These are phyloP conservation scores for Alectoris magna DNA, from an alignment of 2,797 vertebrate species.

Conservation along the genomic window DNA sequence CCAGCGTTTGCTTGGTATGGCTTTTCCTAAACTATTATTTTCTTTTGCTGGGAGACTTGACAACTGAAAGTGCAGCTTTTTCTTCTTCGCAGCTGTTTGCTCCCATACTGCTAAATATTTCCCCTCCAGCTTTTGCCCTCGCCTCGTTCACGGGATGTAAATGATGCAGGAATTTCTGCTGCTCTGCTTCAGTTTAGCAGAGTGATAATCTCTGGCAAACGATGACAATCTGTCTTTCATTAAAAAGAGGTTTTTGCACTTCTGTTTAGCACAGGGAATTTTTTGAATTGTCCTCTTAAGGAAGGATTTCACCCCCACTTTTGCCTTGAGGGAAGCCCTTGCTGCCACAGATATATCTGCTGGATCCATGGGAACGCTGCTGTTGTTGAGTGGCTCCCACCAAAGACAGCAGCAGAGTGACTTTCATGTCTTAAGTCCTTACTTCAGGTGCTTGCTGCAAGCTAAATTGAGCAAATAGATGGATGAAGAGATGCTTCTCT, in stretches of 20 bases:
- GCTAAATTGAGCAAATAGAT: background rate
- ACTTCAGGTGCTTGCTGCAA: background rate
- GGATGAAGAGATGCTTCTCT: background rate
- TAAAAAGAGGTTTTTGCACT: slow-evolving; percentile 63
- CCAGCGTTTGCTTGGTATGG: background rate
- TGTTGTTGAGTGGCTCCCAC: background rate
- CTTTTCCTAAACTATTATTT: slow-evolving; percentile 16
- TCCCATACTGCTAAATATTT: background rate
- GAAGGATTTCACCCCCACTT: slow-evolving; percentile 44
- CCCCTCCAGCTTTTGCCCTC: slow-evolving; percentile 23
- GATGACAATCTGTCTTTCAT: slow-evolving; percentile 73
- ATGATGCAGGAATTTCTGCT: slow-evolving; percentile 36
- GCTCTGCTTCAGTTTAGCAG: slow-evolving; percentile 45
- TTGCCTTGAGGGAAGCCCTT: slow-evolving; percentile 36
- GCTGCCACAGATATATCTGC: background rate
- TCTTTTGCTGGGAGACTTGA: slow-evolving; percentile 3
- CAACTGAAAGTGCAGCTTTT: background rate
- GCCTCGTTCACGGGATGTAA: background rate
- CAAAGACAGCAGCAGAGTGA: background rate
- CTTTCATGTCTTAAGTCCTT: background rate
- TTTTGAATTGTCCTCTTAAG: slow-evolving; percentile 43
- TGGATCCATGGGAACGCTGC: background rate
- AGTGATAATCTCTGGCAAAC: slow-evolving; percentile 50
- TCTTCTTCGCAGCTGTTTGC: slow-evolving; percentile 34
- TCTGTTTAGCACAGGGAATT: slow-evolving; percentile 55